phyloP scores from a whole-genome alignment of 2,888 invertebrate genomes.

The Drosophila neoperkinsi region DNA sequence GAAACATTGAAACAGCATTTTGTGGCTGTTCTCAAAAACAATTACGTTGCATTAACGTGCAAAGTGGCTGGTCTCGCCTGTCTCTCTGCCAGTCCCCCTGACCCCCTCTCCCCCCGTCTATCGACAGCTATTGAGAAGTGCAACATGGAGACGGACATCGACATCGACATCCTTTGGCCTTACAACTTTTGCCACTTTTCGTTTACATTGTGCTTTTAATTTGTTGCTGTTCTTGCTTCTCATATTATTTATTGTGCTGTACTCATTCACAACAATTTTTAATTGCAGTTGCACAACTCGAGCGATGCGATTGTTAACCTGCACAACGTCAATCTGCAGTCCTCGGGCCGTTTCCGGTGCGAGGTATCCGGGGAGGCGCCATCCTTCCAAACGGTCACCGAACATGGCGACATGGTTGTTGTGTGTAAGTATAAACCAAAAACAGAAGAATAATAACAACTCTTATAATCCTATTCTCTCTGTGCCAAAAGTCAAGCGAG shows the following conservation, averaged over 20 bases:
- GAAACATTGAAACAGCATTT: conserved; percentile 53
- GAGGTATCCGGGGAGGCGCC: conserved; percentile 91
- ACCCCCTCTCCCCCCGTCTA: neutral
- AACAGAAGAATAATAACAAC: conserved; percentile 2
- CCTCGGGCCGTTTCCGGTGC: conserved; percentile 89
- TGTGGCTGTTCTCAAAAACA: conserved; percentile 64
- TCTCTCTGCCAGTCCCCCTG: neutral
- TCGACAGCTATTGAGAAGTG: conserved; percentile 46
- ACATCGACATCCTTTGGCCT: conserved; percentile 36
- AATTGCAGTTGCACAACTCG: conserved; percentile 88
- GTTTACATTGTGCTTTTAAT: conserved; percentile 33
- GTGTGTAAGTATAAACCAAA: conserved; percentile 87
- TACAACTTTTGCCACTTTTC: conserved; percentile 61
- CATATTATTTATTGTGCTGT: conserved; percentile 39
- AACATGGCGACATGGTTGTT: conserved; percentile 89
- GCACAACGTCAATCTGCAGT: conserved; percentile 88
- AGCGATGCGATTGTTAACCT: conserved; percentile 89
- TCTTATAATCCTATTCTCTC: neutral
- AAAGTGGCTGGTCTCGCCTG: conserved; percentile 62
- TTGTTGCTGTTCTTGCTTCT: conserved; percentile 25
- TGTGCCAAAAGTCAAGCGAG: conserved; percentile 42
- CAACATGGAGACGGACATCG: conserved; percentile 23
- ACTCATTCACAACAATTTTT: conserved; percentile 68
- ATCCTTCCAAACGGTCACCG: conserved; percentile 89
- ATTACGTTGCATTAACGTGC: conserved; percentile 74